Base-by-base conservation (phyloP, 2,113 vertebrate species). In the Cairina moschata region DNA sequence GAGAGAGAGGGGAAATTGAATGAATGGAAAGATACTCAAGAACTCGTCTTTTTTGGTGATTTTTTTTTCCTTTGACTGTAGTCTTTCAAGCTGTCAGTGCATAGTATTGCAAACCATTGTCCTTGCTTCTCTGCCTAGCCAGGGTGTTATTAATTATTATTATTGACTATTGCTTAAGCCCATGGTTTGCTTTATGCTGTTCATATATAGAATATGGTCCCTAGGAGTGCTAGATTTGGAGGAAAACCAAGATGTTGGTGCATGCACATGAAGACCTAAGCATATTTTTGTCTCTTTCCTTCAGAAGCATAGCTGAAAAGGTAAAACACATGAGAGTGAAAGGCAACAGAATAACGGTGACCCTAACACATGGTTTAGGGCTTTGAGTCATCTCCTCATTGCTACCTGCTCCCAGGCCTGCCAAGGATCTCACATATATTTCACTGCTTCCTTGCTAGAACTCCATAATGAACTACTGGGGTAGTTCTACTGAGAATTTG, bases 51-150 rank as follows among this genome's bases (percentile, higher is more conserved):
- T 17, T 79, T 48, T 56, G 6, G 6, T n/a, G 34, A 8, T 81
- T 91, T 96, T 89, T 95, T 95, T 89, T 95, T 93, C 80, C 18
- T 10, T 18, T 82, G 7, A 67, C 62, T 91, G 4, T 25, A 92
- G 59, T 94, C 73, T 63, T 55, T 68, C 63, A 52, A 81, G 88
- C 73, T 94, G 23, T 40, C 36, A 71, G 14, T 23, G 22, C 3
- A 6, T 17, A 55, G 8, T 12, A 32, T 11, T 50, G 12, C 36
- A 77, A 77, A 48, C 18, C 17, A 28, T n/a, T 88, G 44, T 71
- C 55, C 26, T 26, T 73, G 9, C 6, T 46, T 63, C 44, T 78
- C n/a, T 78, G 12, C 25, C 50, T 68, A 28, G 29, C 28, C 72
- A 65, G 38, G 4, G 9, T 55, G 42, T 52, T 56, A 44, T 66